Evolutionary conservation across 2,888 invertebrate species (phyloP), one percentile per base, ranked within the genome.

Genomic region (Cosmia trapezina): DNA sequence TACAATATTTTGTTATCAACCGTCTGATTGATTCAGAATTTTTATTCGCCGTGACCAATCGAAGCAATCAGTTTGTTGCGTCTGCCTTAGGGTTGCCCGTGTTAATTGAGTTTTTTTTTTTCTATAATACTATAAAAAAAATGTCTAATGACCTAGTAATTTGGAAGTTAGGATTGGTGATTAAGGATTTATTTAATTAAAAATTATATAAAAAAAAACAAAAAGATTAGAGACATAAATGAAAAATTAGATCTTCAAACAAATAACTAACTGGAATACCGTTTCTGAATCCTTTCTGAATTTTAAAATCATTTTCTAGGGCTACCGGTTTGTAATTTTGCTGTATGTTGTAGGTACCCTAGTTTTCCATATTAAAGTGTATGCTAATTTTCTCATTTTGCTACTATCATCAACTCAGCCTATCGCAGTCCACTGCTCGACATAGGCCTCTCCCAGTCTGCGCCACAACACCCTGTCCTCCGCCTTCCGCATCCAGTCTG

Each of bases 11-110:
- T 68, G 79, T 70, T 76, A 76, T 81, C 78, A 75, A 57, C 47
- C 62, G 54, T 61, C 70, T 70, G 70, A 71, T 78, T 78, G 75
- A 83, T 80, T 84, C 68, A 67, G 70, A 66, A 70, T 74, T 80
- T 83, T 86, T 80, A 85, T 84, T 76, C 56, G 19, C 73, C 84
- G 81, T 82, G 73, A 69, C 85, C 49, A 85, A 85, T 85, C 69
- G 73, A 43, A 71, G 73, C 73, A 60, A 82, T 86, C 80, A 78
- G 74, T 82, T 80, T 71, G 80, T 77, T 66, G 80, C 70, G 63
- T 71, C 61, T 41, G 49, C 14, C 47, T 12, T 75, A 81, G 84
- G 83, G 81, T 63, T 81, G 76, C 49, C 68, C 3, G 56, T 6
- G 37, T 56, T 67, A 59, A 78, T 81, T 79, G 63, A 59, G 19